Percentiles rank a stretch among this genome's conserved stretches.
phyloP scores from a whole-genome alignment of 1,140 invertebrate genomes.

The Macrotrachela quadricornifera region DNA sequence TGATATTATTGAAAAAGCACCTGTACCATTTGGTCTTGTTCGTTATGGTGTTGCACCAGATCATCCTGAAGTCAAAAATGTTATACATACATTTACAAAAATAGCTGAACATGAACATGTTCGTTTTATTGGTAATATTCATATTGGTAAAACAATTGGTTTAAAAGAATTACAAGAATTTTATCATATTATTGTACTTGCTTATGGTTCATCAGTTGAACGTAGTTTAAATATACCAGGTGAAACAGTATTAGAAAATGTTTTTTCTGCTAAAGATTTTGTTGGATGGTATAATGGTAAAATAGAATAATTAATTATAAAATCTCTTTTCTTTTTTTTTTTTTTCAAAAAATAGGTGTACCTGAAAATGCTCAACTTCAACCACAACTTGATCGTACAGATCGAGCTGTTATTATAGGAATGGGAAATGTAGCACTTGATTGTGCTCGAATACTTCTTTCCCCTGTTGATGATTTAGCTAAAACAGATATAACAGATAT shows the following conservation, averaged over 20 bases:
- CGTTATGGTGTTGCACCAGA: conserved; percentile 92
- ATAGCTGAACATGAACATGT: conserved; percentile 55
- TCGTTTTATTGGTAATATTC: conserved; percentile 71
- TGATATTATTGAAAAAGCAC: conserved; percentile 77
- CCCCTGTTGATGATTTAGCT: conserved; percentile 46
- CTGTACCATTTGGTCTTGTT: conserved; percentile 91
- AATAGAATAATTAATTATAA: conserved; percentile 34
- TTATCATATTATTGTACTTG: conserved; percentile 66
- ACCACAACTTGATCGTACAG: conserved; percentile 20
- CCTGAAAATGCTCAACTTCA: too few relatives aligned
- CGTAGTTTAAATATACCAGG: conserved; percentile 55
- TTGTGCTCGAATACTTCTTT: conserved; percentile 69
- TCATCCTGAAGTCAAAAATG: conserved; percentile 94
- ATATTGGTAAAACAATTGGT: conserved; percentile 55
- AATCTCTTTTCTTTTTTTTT: too few relatives aligned
- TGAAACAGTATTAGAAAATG: conserved; percentile 44
- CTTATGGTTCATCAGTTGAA: conserved; percentile 34
- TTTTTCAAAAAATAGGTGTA: too few relatives aligned
- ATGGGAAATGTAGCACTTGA: conserved; percentile 98
- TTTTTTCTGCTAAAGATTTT: conserved; percentile 65
- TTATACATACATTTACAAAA: conserved; percentile 78
- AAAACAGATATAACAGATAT: conserved; percentile 67
- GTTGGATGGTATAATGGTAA: conserved; percentile 96
- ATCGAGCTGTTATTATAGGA: conserved; percentile 59
- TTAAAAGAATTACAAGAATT: conserved; percentile 48